Evolutionary conservation across 2,113 vertebrate species (phyloP).

Genomic region (Rhadina sibilatrix): DNA sequence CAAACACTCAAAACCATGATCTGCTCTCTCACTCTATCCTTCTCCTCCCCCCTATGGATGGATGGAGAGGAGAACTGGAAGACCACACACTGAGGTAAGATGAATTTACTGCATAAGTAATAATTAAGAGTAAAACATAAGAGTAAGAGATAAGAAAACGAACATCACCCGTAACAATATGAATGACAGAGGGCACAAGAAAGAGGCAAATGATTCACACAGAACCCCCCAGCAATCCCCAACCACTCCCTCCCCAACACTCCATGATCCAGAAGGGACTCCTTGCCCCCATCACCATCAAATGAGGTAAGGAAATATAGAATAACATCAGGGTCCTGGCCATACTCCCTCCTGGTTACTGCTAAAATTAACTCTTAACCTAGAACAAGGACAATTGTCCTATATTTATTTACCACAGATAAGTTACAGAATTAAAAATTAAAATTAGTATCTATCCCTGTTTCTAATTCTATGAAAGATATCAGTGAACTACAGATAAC

Average conservation of each 20-base stretch:
- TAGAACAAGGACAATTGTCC: neutral
- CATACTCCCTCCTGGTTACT: neutral
- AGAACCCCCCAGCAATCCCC: neutral
- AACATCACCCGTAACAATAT: neutral
- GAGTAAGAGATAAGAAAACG: neutral
- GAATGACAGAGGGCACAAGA: neutral
- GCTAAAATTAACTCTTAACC: neutral
- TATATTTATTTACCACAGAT: neutral
- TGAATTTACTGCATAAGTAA: neutral
- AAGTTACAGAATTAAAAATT: neutral
- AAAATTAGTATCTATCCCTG: neutral
- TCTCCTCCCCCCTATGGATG: too few species aligned
- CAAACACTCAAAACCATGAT: neutral
- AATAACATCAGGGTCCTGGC: neutral
- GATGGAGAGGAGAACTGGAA: neutral
- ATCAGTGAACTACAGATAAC: neutral
- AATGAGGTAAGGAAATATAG: neutral
- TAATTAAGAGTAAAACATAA: neutral
- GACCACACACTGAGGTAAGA: neutral
- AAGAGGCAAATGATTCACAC: neutral
- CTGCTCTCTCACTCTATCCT: fast-evolving
- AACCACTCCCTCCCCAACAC: neutral
- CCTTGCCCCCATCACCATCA: too few species aligned
- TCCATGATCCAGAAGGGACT: fast-evolving
- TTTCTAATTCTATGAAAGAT: neutral